phyloP scores from a whole-genome alignment of 2,113 vertebrate genomes.

The Acinonyx jubatus region DNA sequence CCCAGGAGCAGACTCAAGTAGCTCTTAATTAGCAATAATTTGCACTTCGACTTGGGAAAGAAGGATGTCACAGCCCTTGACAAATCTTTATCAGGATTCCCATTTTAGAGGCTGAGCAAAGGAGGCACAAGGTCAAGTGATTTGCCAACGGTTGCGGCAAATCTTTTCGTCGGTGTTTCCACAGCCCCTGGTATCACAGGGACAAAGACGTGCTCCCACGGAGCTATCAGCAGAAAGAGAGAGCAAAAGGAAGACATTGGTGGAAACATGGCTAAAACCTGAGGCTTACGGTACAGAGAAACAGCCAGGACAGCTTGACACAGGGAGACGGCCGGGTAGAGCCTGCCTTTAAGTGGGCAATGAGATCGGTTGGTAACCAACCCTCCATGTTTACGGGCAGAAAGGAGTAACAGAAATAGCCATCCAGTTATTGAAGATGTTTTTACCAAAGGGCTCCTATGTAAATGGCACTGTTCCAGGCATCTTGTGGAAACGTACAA shows the following conservation, averaged over 20 bases:
- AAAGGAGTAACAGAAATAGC: neutral
- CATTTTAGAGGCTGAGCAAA: slow-evolving; percentile 43
- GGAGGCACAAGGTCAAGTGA: neutral
- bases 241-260: neutral
- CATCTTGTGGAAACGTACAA: neutral
- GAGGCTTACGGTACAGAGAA: neutral
- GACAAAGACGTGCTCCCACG: neutral
- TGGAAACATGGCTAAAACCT: neutral
- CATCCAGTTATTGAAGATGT: neutral
- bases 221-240: neutral
- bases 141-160: neutral
- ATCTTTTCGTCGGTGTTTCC: neutral
- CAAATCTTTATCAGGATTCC: slow-evolving; percentile 24
- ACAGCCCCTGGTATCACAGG: neutral
- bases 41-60: slow-evolving; percentile 45
- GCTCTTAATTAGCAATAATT: slow-evolving; percentile 22
- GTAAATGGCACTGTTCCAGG: neutral
- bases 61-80: neutral
- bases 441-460: neutral
- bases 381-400: neutral
- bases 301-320: neutral
- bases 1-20: neutral
- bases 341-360: neutral
- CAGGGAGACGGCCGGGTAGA: neutral
- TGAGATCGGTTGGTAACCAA: neutral